Evolutionary conservation across 2,113 vertebrate genomes (phyloP).

Genomic region (Sphaerodactylus townsendi): DNA sequence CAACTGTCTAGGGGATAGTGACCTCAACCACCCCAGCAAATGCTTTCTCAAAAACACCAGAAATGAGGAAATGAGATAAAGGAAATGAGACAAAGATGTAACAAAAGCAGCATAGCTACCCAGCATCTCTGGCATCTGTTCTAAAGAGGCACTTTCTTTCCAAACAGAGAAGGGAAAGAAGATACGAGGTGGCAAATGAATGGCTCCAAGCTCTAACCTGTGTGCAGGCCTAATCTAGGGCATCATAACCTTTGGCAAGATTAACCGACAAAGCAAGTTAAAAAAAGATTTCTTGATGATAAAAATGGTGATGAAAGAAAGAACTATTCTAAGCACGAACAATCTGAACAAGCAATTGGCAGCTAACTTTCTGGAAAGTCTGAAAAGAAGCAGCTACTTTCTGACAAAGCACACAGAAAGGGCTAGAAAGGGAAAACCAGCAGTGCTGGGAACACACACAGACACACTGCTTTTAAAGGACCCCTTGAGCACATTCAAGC

Average conservation of each 20-base stretch:
- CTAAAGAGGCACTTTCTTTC: constrained; percentile 18
- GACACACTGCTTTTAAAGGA: neutral
- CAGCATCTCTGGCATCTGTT: constrained; percentile 7
- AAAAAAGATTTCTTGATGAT: constrained; percentile 11
- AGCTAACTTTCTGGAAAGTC: constrained; percentile 20
- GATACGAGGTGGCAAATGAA: constrained; percentile 11
- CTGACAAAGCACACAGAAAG: neutral
- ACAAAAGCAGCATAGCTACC: constrained; percentile 18
- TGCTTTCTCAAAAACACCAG: neutral
- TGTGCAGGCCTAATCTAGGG: neutral
- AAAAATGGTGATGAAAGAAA: neutral
- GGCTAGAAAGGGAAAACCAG: neutral
- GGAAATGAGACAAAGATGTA: constrained; percentile 3
- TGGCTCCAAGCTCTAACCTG: neutral
- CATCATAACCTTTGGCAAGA: constrained; percentile 4
- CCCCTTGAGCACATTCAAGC: neutral
- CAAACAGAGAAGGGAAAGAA: neutral
- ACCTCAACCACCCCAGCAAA: constrained; percentile 12
- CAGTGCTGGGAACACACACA: neutral
- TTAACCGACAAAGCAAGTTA: constrained; percentile 21
- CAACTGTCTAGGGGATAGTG: neutral
- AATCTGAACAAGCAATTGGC: neutral
- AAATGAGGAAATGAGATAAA: constrained; percentile 6
- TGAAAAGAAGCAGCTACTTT: constrained; percentile 1
- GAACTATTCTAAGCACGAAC: constrained; percentile 21